Evolutionary conservation across 2,888 invertebrate genomes (phyloP), one percentile per base, ranked within the genome.

Genomic region (Drosophila atroscutellata): DNA sequence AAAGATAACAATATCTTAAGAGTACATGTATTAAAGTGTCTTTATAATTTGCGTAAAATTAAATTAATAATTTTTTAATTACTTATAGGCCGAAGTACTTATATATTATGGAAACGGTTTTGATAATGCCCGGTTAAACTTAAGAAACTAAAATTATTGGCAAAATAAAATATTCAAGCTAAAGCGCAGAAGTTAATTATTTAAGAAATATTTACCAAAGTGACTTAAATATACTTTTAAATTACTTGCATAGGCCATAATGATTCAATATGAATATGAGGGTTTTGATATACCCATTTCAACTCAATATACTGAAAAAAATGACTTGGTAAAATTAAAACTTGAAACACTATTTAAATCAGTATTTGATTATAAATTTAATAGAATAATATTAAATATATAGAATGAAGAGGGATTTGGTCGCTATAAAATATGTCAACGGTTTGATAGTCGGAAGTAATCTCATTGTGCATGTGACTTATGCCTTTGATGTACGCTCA

Each of bases 401-500:
- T 26, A n/a, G n/a, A 47, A 37, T 11, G 15, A 32, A 49, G 20
- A 47, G 13, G 26, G 13, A 32, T 37, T 39, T 70, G 3, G 18
- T 36, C 15, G 24, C 20, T 20, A 56, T 67, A 37, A 18, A 55
- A 69, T 34, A 68, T 49, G 32, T 20, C 26, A 37, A 37, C 24
- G 15, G 39, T 34, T 45, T n/a, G 37, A 75, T 55, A 37, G 60
- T 37, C 56, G 3, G 5, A 47, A 58, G 55, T 4, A 51, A 65
- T 47, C 51, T 62, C 18, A 28, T 15, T 58, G 42, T 64, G 55
- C 52, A 47, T 58, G 47, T 61, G 61, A 65, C 45, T 72, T 72
- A 50, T 68, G 51, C 55, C 67, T 67, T 67, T 63, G 57, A 61
- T 75, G 63, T 66, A 32, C n/a, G 60, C 65, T 63, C 47, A 67